Evolutionary conservation across 2,113 vertebrate species (phyloP), one percentile per base, ranked within the genome.

Genomic region (Theristicus caerulescens): DNA sequence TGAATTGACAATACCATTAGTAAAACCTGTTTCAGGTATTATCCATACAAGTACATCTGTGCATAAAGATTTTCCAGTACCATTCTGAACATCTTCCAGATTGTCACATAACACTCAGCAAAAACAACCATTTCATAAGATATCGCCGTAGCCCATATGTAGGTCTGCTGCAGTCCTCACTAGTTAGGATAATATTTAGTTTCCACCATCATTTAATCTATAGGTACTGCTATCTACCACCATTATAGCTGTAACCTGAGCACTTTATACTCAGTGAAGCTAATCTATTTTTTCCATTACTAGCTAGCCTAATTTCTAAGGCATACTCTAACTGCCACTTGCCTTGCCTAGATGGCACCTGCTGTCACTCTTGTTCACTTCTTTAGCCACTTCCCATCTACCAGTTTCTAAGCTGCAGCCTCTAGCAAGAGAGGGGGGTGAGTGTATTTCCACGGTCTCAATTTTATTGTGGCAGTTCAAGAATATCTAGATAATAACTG

Each of bases 111-210:
- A 24, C 5, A 31, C 31, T 40, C 40, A 31, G 32, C 31, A 76
- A 40, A 62, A 47, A 1, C 0, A 0, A 46, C 12, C 5, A 31
- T 7, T 83, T 34, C 13, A 0, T 19, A 44, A 19, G 16, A 31
- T 36, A 49, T 8, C 0, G 1, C 13, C 6, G 5, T 1, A 93
- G 69, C 32, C 51, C 16, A 6, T 13, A 26, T 4, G 7, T 9
- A 77, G 20, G 8, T 44, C 77, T 69, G 31, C 29, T 46, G 49
- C 62, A 40, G 19, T 12, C 34, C 54, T 78, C 38, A 8, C 27
- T 29, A 26, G 20, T 36, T n/a, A 1, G 6, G 10, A 21, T 25
- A 36, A 72, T n/a, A 26, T 34, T 86, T 72, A 32, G 17, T 42
- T 83, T 59, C 47, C 62, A 80, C 4, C 22, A 11, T 14, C 26